phyloP scores from a whole-genome alignment of 1,140 invertebrate species.

The Carcinoscorpius rotundicauda region DNA sequence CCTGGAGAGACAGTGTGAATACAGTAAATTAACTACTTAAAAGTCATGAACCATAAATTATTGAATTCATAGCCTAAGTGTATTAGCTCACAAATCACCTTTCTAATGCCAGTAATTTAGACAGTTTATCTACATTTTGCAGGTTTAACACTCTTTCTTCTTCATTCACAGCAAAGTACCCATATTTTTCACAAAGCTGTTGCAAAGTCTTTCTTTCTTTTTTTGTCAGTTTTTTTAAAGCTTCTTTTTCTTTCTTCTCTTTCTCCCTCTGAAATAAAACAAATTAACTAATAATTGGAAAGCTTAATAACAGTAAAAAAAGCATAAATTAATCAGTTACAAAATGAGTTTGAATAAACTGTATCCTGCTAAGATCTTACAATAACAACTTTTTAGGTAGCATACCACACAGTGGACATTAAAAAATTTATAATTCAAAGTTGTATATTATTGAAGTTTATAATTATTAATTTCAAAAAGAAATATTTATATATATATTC shows the following conservation, averaged over 20 bases:
- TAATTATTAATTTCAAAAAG: too few relatives aligned
- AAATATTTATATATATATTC: too few relatives aligned
- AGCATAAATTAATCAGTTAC: not conserved
- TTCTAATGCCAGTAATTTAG: constrained; percentile 46
- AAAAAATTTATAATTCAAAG: too few relatives aligned
- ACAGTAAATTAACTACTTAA: too few relatives aligned
- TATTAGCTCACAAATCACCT: constrained; percentile 2
- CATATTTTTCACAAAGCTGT: constrained; percentile 59
- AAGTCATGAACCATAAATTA: too few relatives aligned
- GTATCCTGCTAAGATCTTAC: too few relatives aligned
- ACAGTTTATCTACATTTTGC: constrained; percentile 79
- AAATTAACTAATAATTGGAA: constrained; percentile 7
- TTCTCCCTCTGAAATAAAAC: constrained; percentile 45
- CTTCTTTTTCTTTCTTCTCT: constrained; percentile 70
- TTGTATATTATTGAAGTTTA: too few relatives aligned
- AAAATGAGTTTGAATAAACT: too few relatives aligned
- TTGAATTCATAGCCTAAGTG: too few relatives aligned
- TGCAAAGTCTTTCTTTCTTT: constrained; percentile 75
- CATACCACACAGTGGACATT: too few relatives aligned
- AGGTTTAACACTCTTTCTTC: constrained; percentile 66
- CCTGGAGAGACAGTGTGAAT: too few relatives aligned
- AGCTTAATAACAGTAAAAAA: not conserved
- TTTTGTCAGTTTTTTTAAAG: constrained; percentile 64
- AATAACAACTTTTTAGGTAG: too few relatives aligned
- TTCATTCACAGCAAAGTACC: constrained; percentile 65